Evolutionary conservation across 2,888 invertebrate species (phyloP).

Genomic region (Endotricha flammealis): DNA sequence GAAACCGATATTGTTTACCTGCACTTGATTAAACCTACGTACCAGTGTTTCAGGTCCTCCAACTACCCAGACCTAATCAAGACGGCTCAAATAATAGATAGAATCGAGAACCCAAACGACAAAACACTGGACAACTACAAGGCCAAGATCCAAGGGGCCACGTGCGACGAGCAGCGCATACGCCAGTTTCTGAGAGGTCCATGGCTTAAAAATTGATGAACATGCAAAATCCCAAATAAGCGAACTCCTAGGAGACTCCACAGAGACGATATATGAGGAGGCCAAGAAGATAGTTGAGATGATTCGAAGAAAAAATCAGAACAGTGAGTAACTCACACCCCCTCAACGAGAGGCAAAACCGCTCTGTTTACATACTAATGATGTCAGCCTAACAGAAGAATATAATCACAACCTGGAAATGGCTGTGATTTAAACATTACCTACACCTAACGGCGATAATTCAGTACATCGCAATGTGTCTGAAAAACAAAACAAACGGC

Average conservation of each 20-base stretch:
- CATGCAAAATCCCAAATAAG: too few species aligned
- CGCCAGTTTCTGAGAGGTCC: too few species aligned
- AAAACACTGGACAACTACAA: background rate
- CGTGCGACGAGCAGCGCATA: too few species aligned
- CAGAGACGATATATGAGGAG: too few species aligned
- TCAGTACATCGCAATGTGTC: background rate
- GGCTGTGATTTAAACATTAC: conserved; percentile 1
- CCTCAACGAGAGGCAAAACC: background rate
- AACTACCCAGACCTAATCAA: background rate
- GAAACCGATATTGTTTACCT: conserved; percentile 1
- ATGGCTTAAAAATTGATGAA: too few species aligned
- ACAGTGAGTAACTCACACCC: too few species aligned
- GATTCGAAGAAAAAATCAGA: too few species aligned
- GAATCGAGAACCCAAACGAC: background rate
- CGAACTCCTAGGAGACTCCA: too few species aligned
- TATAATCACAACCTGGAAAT: background rate
- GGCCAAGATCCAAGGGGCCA: background rate
- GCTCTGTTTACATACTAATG: background rate
- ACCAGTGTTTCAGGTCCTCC: background rate
- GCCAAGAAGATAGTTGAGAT: too few species aligned
- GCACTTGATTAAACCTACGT: background rate
- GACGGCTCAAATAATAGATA: background rate
- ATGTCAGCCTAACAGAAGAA: conserved; percentile 1
- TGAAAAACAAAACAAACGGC: conserved; percentile 1
- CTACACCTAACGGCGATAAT: background rate